Conservation (phyloP, 2,113 vertebrate genomes). For the Lophochroa leadbeateri region DNA sequence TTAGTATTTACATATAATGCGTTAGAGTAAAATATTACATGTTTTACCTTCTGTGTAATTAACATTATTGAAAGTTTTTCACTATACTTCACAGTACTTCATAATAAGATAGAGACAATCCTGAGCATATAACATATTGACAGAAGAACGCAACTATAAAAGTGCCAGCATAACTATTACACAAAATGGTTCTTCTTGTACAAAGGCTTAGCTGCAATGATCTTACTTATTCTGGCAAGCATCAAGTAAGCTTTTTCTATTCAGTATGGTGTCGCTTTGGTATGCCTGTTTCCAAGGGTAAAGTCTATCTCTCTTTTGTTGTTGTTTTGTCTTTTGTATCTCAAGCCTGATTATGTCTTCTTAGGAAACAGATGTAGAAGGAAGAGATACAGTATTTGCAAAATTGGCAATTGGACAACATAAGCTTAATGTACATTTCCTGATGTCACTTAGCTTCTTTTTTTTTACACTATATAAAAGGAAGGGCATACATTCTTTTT, state of each 20-base stretch:
- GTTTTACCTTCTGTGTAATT: not conserved
- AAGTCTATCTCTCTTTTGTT: not conserved
- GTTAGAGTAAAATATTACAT: not conserved
- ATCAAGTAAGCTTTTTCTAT: not conserved
- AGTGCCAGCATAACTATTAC: not conserved
- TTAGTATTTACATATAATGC: not conserved
- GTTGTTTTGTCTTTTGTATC: not conserved
- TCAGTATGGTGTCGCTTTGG: not conserved
- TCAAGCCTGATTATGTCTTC: not conserved
- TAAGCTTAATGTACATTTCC: not conserved
- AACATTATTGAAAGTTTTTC: not conserved
- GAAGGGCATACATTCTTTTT: not conserved
- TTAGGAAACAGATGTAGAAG: not conserved
- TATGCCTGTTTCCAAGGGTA: not conserved
- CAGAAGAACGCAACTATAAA: not conserved
- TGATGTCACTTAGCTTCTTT: not conserved
- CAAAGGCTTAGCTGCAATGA: not conserved
- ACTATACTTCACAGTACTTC: not conserved
- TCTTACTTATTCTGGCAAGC: not conserved
- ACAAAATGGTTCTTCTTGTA: not conserved
- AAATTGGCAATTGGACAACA: not conserved
- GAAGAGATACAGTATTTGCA: not conserved
- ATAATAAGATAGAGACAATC: not conserved
- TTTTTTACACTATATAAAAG: not conserved
- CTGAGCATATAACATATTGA: not conserved